Base-by-base conservation (phyloP, 2,113 vertebrate genomes). In the Solea senegalensis region DNA sequence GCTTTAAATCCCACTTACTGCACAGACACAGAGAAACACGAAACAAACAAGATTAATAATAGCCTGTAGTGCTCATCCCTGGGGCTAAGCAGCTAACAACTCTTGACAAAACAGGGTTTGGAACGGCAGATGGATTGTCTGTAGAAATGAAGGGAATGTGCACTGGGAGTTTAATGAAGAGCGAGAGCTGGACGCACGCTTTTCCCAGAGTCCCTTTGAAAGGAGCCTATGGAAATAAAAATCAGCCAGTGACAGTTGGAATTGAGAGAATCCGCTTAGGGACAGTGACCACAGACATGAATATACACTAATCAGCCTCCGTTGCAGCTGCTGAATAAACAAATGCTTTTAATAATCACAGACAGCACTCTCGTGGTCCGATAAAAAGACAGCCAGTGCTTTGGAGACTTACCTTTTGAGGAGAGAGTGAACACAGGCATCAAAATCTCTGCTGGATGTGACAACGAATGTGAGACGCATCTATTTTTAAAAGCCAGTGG, bases 301-400 rank as follows among this genome's bases (percentile, higher is more conserved):
- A 92, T 93, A 93, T 92, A 93, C 94, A 94, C 95, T 96, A 96
- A 96, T 96, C 95, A 96, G 94, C 86, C 92, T 89, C 80, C 92
- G 93, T 89, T 88, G 81, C 5, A 34, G 34, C 65, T 66, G 72
- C 78, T 66, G 66, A 81, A 92, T 94, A 95, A 94, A 94, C 69
- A 56, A 76, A 65, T 46, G 72, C 92, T 94, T 96, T 95, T 95
- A 94, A 95, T 96, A 94, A 95, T 95, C 93, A 94, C 93, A 94
- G 95, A 94, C 95, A 95, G 95, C 94, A 91, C 95, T 95, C 94
- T 86, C 89, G 94, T 94, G 95, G 93, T 95, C 95, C 93, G 93
- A 79, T 73, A 83, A 73, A 77, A 72, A 76, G 76, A 69, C 70
- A 73, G 21, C 54, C 66, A 26, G 59, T 76, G 54, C 77, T 78